Base-by-base conservation (phyloP, 1,140 invertebrate genomes). In the Teleopsis dalmanni region DNA sequence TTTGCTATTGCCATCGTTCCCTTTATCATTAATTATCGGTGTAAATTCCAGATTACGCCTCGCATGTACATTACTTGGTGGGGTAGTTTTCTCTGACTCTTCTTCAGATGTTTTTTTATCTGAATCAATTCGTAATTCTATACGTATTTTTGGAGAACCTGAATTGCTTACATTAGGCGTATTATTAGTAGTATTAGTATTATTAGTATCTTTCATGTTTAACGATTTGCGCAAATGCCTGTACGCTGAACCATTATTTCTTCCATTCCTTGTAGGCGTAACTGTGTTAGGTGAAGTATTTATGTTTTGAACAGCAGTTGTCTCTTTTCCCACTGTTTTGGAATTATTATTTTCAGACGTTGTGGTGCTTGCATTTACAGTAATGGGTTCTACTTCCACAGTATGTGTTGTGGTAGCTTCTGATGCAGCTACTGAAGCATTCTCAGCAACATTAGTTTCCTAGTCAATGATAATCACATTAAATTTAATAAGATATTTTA, bases 241-340 rank as follows among this genome's bases (percentile, higher is more conserved):
- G 10, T 61, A 27, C 1, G 53, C 58, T 2, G 63, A 47, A 11
- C 38, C 31, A 44, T 67, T 67, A 0, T 61, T 50, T 3, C 40
- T 47, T 0, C 65, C 65, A 46, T 47, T 67, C 3, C 64, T 67
- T 5, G 65, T 67, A 3, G 65, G 34, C 18, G 63, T 53, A 31
- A 18, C 14, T 4, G 60, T 47, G 11, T 56, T 50, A 1, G 45
- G 21, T 6, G 50, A 34, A 4, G 41, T 23, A 16, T 26, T 9
- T 10, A 40, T 43, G 10, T 22, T 27, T 36, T 25, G n/a, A 25
- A 38, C 37, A 9, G 25, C 18, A 4, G 29, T 23, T 37, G 25
- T 33, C 21, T 18, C 21, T 27, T 21, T 19, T 37, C 25, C 7
- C 40, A 26, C 31, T 7, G 25, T 4, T 27, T n/a, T 37, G 21